Evolutionary conservation across 1,140 invertebrate genomes (phyloP).

Genomic region (Pantala flavescens): DNA sequence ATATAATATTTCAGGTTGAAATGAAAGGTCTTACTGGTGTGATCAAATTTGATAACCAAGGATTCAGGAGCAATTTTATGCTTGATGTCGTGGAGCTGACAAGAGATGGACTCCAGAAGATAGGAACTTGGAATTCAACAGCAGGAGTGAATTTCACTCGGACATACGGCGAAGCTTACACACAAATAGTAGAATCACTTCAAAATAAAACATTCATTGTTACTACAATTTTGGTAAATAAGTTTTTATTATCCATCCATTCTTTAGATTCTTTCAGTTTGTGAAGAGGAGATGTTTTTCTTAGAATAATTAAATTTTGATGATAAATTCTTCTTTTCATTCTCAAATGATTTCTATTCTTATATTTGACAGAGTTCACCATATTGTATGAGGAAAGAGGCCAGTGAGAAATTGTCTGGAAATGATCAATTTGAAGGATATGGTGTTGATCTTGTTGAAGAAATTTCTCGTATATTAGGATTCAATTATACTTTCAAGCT

Average conservation of each 20-base stretch:
- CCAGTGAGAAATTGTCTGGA: constrained; percentile 63
- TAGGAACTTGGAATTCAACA: constrained; percentile 81
- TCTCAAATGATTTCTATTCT: constrained; percentile 8
- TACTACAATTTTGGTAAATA: constrained; percentile 78
- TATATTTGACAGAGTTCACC: constrained; percentile 62
- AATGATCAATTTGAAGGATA: constrained; percentile 85
- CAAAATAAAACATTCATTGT: constrained; percentile 88
- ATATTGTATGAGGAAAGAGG: constrained; percentile 82
- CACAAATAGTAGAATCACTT: constrained; percentile 73
- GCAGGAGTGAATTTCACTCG: constrained; percentile 84
- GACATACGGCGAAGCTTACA: constrained; percentile 69
- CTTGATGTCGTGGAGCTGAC: constrained; percentile 82
- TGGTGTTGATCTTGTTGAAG: constrained; percentile 73
- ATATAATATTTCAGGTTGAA: constrained; percentile 54
- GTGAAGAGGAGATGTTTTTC: too few relatives aligned
- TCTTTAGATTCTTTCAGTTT: constrained; percentile 11
- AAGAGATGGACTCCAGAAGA: constrained; percentile 66
- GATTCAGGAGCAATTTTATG: constrained; percentile 81
- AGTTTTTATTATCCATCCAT: neutral
- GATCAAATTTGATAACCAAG: constrained; percentile 90
- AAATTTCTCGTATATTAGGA: constrained; percentile 75
- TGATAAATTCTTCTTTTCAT: too few relatives aligned
- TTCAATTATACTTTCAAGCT: constrained; percentile 83
- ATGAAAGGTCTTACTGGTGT: constrained; percentile 84
- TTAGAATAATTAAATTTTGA: too few relatives aligned